Evolutionary conservation across 2,888 invertebrate species (phyloP).

Genomic region (Cephus pygmeus): DNA sequence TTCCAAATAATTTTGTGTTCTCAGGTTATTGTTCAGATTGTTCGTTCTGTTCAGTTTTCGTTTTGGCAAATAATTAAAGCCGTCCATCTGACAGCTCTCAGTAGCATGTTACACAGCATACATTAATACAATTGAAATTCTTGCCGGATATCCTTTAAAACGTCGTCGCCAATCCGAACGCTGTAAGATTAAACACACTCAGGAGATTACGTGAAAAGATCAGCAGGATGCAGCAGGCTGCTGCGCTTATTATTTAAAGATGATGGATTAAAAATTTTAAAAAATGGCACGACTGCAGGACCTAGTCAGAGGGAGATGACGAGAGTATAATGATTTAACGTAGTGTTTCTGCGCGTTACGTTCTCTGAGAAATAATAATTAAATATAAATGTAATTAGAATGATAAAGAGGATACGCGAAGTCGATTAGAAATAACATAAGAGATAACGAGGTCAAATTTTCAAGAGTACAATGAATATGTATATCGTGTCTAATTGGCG

Average conservation of each 20-base stretch:
- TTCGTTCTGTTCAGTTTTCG: neutral
- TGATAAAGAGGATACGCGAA: neutral
- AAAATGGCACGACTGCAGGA: neutral
- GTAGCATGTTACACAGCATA: neutral
- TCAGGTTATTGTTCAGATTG: neutral
- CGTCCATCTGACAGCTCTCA: neutral
- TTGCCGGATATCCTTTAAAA: neutral
- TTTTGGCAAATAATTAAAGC: neutral
- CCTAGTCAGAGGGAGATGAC: neutral
- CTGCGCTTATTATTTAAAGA: neutral
- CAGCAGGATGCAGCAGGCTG: neutral
- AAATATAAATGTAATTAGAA: neutral
- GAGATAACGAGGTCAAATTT: neutral
- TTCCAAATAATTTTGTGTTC: neutral
- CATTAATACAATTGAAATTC: neutral
- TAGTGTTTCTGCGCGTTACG: neutral
- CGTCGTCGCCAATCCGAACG: neutral
- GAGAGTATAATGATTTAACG: neutral
- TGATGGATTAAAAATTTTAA: neutral
- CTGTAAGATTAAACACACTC: neutral
- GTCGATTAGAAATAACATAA: neutral
- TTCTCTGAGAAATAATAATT: neutral
- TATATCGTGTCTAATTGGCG: neutral
- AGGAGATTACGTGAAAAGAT: neutral
- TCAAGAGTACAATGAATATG: neutral